Evolutionary conservation across 2,797 vertebrate species (phyloP).

Genomic region (Sphenodon punctatus): DNA sequence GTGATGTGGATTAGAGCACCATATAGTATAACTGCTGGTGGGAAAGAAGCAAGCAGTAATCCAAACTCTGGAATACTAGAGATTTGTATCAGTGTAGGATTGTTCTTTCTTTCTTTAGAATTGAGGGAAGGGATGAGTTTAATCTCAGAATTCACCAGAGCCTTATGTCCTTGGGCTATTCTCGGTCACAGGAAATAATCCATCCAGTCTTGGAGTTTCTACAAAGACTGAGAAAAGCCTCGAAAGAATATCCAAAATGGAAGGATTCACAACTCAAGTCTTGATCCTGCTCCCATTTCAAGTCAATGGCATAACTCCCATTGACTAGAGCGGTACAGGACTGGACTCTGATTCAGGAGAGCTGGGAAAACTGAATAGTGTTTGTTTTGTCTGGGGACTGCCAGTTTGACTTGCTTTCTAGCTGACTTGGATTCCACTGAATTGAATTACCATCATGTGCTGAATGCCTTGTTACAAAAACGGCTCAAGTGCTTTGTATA

Average conservation of each 20-base stretch:
- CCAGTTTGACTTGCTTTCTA: constrained; percentile 23
- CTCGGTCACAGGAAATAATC: background rate
- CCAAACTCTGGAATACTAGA: background rate
- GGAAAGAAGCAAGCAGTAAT: too few species aligned
- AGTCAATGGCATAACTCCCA: background rate
- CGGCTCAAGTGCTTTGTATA: constrained; percentile 38
- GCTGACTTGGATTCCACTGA: constrained; percentile 31
- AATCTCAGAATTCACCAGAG: background rate
- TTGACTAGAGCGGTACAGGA: background rate
- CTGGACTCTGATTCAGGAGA: background rate
- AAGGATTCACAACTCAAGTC: background rate
- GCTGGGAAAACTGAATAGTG: background rate
- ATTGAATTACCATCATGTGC: constrained; percentile 50
- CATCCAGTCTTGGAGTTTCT: background rate
- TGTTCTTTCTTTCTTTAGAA: background rate
- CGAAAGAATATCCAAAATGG: too few species aligned
- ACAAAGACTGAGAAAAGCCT: background rate
- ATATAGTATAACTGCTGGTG: background rate
- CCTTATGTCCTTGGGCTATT: background rate
- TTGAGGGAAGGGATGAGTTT: background rate
- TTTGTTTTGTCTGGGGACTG: background rate
- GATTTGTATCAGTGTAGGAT: background rate
- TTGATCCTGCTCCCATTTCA: background rate
- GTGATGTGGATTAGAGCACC: background rate
- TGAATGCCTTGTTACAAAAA: constrained; percentile 40